A percentile compares a stretch with the other conserved stretches of the same genome.
These are phyloP conservation scores for Chiloscyllium plagiosum DNA, from an alignment of 2,113 vertebrate genomes.

Conservation along the genomic window DNA sequence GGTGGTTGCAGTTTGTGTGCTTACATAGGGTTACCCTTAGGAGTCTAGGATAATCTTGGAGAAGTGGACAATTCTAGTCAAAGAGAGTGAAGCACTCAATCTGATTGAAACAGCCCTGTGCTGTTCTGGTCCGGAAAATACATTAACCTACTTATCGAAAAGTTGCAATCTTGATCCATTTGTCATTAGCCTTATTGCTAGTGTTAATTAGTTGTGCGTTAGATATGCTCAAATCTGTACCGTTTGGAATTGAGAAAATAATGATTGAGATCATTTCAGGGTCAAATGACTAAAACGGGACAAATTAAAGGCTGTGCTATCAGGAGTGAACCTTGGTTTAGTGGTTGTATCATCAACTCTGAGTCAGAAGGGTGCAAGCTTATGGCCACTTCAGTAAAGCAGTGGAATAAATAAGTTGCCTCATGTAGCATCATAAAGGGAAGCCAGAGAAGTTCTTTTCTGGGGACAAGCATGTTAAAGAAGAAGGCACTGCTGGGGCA, in stretches of 20 bases:
- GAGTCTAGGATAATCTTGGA: neutral
- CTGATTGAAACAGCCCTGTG: neutral
- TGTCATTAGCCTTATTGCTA: neutral
- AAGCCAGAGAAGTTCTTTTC: neutral
- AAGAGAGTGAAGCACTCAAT: neutral
- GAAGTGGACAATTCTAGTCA: neutral
- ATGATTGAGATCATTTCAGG: neutral
- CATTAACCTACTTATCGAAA: neutral
- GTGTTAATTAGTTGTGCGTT: neutral
- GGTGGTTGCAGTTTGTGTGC: neutral
- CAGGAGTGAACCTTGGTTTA: neutral
- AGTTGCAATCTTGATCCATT: neutral
- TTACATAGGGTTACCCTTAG: neutral
- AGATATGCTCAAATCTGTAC: neutral
- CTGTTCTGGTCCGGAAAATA: neutral
- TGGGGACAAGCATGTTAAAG: neutral
- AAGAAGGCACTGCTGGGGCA: neutral
- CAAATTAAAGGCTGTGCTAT: neutral
- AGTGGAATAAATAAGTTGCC: neutral
- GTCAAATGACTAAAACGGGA: neutral
- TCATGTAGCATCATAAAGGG: neutral
- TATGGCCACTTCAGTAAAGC: neutral
- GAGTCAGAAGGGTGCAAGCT: neutral
- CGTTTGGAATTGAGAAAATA: neutral
- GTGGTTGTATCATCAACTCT: neutral